phyloP scores from a whole-genome alignment of 2,113 vertebrate species.

The Melospiza melodia region DNA sequence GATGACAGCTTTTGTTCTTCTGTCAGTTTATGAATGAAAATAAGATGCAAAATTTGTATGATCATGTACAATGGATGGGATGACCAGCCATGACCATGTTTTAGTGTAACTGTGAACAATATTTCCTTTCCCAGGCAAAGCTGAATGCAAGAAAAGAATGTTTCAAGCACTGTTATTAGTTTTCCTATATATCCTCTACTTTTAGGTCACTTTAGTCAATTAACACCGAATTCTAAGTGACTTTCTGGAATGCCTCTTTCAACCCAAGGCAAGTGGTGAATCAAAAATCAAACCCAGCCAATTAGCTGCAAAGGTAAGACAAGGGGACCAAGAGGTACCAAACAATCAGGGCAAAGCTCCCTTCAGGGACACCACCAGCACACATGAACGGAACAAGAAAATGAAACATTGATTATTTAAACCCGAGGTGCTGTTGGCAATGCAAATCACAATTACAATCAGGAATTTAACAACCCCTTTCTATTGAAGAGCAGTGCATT shows the following conservation, averaged over 20 bases:
- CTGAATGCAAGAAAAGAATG: neutral
- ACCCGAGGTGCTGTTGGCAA: neutral
- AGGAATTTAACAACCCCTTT: neutral
- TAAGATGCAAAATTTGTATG: neutral
- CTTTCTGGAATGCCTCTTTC: neutral
- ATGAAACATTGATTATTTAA: neutral
- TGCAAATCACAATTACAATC: slow-evolving; percentile 24
- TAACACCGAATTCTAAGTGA: neutral
- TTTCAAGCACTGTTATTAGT: neutral
- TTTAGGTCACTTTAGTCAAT: neutral
- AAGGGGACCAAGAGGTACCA: neutral
- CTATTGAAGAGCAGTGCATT: neutral
- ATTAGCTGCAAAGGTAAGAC: neutral
- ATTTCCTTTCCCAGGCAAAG: neutral
- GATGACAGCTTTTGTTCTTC: neutral
- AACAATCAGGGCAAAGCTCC: neutral
- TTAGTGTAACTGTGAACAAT: neutral
- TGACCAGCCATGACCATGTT: neutral
- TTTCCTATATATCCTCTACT: neutral
- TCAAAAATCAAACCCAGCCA: neutral
- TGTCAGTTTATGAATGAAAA: neutral
- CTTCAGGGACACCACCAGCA: neutral
- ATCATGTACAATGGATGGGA: neutral
- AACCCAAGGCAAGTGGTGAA: neutral
- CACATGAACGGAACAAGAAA: neutral